Percentiles rank a stretch among this genome's conserved stretches.
Conservation (phyloP, 2,797 vertebrate genomes). For the Macrochelys suwanniensis region DNA sequence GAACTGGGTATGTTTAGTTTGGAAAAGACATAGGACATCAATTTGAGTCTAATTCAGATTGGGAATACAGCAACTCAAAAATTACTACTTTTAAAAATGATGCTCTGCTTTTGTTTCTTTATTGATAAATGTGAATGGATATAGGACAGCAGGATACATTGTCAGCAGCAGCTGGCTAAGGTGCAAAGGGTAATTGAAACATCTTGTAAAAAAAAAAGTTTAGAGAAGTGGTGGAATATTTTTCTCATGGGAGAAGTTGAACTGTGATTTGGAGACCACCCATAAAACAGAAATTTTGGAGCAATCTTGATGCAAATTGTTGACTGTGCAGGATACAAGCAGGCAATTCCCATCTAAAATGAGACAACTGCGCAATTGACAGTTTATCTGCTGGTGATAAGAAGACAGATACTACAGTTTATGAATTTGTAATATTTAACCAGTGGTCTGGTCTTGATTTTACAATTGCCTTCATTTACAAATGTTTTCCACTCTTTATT, state of each 20-base stretch:
- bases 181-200: slow-evolving; percentile 45
- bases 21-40: not conserved
- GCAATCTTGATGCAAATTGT: slow-evolving; percentile 4
- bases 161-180: slow-evolving; percentile 49
- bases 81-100: not conserved
- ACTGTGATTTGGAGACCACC: slow-evolving; percentile 18
- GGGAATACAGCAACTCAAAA: not conserved
- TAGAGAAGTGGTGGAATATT: not conserved
- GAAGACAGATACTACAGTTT: not conserved
- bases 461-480: not conserved
- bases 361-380: not conserved
- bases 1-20: too few species aligned
- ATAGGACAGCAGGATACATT: not conserved
- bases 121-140: slow-evolving; percentile 9
- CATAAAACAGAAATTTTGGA: slow-evolving; percentile 39
- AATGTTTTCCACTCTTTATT: not conserved
- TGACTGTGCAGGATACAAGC: not conserved
- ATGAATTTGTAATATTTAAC: not conserved
- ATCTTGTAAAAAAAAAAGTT: slow-evolving; percentile 21
- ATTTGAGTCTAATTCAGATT: not conserved
- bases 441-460: not conserved
- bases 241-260: slow-evolving; percentile 10
- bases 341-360: not conserved
- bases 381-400: not conserved
- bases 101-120: not conserved